Conservation (phyloP, 2,113 vertebrate genomes). For the Trichomycterus rosablanca region DNA sequence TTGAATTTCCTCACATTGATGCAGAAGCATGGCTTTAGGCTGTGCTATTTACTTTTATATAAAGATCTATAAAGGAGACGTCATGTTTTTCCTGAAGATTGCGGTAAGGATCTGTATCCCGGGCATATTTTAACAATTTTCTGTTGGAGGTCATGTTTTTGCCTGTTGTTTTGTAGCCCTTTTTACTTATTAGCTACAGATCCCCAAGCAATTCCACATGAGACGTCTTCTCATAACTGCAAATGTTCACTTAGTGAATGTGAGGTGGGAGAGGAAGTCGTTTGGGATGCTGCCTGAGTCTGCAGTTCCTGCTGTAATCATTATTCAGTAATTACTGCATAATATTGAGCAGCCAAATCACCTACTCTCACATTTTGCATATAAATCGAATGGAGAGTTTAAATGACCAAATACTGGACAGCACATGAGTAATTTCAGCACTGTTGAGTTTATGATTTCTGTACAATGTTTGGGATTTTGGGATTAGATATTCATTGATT, state of each 20-base stretch:
- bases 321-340: conserved; percentile 27
- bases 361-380: conserved; percentile 14
- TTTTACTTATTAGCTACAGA: neutral
- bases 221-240: no score
- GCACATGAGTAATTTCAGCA: neutral
- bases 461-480: neutral
- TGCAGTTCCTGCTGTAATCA: neutral
- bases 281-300: no score
- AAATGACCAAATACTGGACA: neutral
- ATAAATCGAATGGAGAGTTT: neutral
- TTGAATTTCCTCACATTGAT: neutral
- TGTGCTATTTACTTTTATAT: conserved; percentile 11
- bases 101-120: no score
- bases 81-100: neutral
- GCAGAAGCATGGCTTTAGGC: conserved; percentile 1
- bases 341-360: neutral
- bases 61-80: neutral
- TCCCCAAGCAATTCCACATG: conserved; percentile 1
- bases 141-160: neutral
- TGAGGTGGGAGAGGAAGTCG: neutral
- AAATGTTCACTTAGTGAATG: no score
- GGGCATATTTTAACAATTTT: conserved; percentile 8
- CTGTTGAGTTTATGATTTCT: neutral
- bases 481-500: no score
- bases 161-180: conserved; percentile 5